phyloP scores from a whole-genome alignment of 2,113 vertebrate genomes.

The Paramormyrops kingsleyae region DNA sequence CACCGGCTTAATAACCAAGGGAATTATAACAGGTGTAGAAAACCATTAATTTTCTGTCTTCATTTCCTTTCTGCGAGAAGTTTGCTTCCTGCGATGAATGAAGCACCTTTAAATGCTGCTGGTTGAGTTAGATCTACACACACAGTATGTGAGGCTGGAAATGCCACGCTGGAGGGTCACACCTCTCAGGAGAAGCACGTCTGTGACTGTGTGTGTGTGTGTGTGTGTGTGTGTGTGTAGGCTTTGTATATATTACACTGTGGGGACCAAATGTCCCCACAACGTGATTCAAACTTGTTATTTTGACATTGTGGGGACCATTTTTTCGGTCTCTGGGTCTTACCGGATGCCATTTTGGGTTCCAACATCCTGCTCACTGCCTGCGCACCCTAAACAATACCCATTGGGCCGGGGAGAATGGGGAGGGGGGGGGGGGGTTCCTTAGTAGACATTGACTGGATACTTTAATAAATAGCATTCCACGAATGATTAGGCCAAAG shows the following conservation, averaged over 20 bases:
- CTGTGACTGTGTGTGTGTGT: too few species aligned
- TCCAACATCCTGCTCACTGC: not conserved
- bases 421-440: not conserved
- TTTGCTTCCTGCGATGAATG: not conserved
- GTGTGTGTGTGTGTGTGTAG: not conserved
- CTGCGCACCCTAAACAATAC: not conserved
- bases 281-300: not conserved
- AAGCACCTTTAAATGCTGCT: not conserved
- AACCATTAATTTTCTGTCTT: constrained; percentile 3
- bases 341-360: not conserved
- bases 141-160: not conserved
- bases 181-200: not conserved
- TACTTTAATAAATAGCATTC: not conserved
- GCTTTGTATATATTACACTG: not conserved
- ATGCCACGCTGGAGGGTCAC: not conserved
- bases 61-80: not conserved
- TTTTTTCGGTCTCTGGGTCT: not conserved
- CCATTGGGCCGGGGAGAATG: not conserved
- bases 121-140: not conserved
- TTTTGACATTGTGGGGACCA: not conserved
- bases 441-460: not conserved
- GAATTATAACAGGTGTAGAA: not conserved
- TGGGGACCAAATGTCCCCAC: not conserved
- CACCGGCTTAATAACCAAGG: not conserved
- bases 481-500: not conserved